Conservation (phyloP, 2,113 vertebrate genomes). For the Fregetta grallaria region DNA sequence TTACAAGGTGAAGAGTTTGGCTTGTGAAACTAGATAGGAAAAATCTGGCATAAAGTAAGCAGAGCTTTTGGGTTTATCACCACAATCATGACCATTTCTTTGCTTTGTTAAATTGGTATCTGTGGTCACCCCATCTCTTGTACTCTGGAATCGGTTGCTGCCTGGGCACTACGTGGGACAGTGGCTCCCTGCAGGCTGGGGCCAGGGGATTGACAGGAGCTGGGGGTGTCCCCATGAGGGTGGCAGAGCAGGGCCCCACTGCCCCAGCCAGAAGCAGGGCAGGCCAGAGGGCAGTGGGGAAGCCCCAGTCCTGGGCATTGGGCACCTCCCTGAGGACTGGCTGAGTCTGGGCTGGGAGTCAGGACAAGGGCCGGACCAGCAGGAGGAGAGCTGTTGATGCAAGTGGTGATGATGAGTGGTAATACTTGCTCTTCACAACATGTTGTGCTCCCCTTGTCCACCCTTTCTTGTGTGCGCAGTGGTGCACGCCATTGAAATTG, state of each 20-base stretch:
- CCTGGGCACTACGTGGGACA: fast-evolving
- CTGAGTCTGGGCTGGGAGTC: neutral
- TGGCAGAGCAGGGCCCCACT: fast-evolving
- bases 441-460: neutral
- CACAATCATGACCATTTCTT: neutral
- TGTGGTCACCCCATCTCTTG: neutral
- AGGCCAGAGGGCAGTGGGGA: neutral
- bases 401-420: neutral
- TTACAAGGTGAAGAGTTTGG: neutral
- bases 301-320: neutral
- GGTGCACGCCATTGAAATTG: neutral
- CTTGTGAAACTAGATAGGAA: neutral
- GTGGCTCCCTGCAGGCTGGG: neutral
- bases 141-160: neutral
- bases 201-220: too few species aligned
- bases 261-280: neutral
- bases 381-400: neutral
- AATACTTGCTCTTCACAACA: neutral
- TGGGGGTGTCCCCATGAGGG: neutral
- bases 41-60: neutral
- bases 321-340: neutral
- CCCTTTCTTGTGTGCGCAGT: fast-evolving
- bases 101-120: neutral
- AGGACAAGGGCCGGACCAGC: neutral
- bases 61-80: neutral